Percentiles rank a stretch among this genome's conserved stretches.
phyloP scores from a whole-genome alignment of 2,888 invertebrate genomes.

The Heliconius aoede region DNA sequence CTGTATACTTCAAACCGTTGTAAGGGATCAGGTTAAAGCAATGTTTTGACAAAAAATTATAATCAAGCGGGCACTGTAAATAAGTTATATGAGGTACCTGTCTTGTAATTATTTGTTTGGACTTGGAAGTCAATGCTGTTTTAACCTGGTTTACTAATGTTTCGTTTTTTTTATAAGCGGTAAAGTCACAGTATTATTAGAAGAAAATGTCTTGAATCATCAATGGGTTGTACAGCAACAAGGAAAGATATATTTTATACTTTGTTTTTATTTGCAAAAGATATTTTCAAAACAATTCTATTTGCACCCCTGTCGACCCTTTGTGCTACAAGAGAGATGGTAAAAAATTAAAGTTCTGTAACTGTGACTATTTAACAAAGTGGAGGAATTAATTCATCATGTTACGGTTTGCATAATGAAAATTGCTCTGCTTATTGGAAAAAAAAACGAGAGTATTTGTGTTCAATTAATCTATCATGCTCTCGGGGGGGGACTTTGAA shows the following conservation, averaged over 20 bases:
- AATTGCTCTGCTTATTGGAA: conserved; percentile 71
- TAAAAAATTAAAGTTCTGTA: conserved; percentile 35
- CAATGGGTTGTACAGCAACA: conserved; percentile 41
- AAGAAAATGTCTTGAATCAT: conserved; percentile 51
- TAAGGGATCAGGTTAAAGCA: conserved; percentile 56
- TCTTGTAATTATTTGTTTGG: conserved; percentile 40
- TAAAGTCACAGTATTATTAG: conserved; percentile 56
- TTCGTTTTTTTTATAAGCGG: conserved; percentile 57
- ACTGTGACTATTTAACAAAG: conserved; percentile 72
- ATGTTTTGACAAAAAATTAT: conserved; percentile 40
- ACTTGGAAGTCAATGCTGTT: conserved; percentile 42
- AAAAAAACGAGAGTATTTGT: conserved; percentile 62
- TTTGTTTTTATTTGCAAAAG: conserved; percentile 51
- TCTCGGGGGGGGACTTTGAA: conserved; percentile 70
- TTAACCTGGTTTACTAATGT: conserved; percentile 49
- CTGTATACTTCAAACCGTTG: conserved; percentile 65
- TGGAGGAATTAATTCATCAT: conserved; percentile 66
- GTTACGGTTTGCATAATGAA: conserved; percentile 71
- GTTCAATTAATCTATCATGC: conserved; percentile 62
- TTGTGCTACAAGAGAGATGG: conserved; percentile 7
- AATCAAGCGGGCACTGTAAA: conserved; percentile 27
- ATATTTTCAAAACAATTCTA: conserved; percentile 28
- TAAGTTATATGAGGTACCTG: conserved; percentile 18
- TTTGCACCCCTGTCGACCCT: conserved; percentile 25
- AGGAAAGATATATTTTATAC: conserved; percentile 58